Evolutionary conservation across 2,113 vertebrate species (phyloP).

Genomic region (Sitta europaea): DNA sequence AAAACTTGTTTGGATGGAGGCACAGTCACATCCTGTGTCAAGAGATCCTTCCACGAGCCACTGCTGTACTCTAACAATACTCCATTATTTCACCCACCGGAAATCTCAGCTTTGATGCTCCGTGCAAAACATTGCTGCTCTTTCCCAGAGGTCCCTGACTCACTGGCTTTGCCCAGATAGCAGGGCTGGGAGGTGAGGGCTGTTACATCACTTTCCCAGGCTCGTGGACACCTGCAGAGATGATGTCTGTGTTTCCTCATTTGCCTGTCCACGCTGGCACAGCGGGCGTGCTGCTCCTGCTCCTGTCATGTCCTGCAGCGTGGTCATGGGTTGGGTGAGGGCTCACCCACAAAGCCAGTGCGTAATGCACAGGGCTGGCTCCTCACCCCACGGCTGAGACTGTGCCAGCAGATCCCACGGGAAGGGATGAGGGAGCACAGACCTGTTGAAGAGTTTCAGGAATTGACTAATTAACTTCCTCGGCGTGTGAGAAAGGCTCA

Average conservation of each 20-base stretch:
- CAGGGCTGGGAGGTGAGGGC: neutral
- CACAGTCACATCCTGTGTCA: neutral
- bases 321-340: neutral
- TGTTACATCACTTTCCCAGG: neutral
- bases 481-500: neutral
- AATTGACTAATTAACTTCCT: constrained; percentile 12
- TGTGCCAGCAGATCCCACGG: neutral
- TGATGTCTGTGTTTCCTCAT: neutral
- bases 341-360: neutral
- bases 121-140: neutral
- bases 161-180: neutral
- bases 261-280: neutral
- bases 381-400: neutral
- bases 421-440: neutral
- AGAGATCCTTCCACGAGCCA: neutral
- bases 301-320: neutral
- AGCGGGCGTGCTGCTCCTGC: neutral
- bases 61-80: neutral
- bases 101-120: neutral
- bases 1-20: neutral
- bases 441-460: constrained; percentile 8
- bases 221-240: neutral
- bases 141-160: constrained; percentile 1
- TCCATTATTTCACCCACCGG: neutral
- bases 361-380: neutral